Percentiles rank a stretch among this genome's conserved stretches.
These are phyloP conservation scores for Leptogaster cylindrica DNA, from an alignment of 2,888 invertebrate genomes.

Conservation along the genomic window DNA sequence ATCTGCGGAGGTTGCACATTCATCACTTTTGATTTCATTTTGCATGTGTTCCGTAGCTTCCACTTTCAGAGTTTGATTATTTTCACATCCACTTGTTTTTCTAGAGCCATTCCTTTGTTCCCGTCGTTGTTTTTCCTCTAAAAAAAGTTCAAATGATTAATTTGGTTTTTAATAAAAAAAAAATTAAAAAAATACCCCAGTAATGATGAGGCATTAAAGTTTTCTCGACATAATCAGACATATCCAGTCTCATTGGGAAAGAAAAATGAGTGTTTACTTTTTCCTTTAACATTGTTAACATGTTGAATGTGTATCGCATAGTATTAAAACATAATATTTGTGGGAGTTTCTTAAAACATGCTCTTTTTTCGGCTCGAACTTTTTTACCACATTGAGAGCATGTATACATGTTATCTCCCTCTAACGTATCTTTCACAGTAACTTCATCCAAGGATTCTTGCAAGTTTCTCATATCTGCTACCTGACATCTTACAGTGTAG, in stretches of 20 bases:
- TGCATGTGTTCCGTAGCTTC: constrained; percentile 48
- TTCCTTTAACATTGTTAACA: constrained; percentile 96
- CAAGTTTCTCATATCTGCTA: constrained; percentile 94
- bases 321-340: constrained; percentile 95
- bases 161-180: not conserved
- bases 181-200: constrained; percentile 65
- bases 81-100: constrained; percentile 47
- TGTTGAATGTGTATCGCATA: constrained; percentile 96
- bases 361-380: constrained; percentile 92
- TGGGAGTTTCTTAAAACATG: constrained; percentile 92
- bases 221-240: constrained; percentile 94
- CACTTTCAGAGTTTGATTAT: constrained; percentile 51
- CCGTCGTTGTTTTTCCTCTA: constrained; percentile 69
- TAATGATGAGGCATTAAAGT: constrained; percentile 90
- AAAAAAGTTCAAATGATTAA: constrained; percentile 49
- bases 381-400: constrained; percentile 95
- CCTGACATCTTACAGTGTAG: constrained; percentile 95
- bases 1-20: constrained; percentile 38
- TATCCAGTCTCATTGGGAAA: constrained; percentile 89
- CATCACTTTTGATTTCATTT: constrained; percentile 43
- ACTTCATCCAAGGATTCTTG: constrained; percentile 95
- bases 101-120: constrained; percentile 48
- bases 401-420: constrained; percentile 98
- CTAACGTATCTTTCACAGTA: constrained; percentile 95
- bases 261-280: constrained; percentile 98